Percentiles rank a stretch among this genome's conserved stretches.
These are phyloP conservation scores for Solen grandis DNA, from an alignment of 1,140 invertebrate genomes.

Conservation along the genomic window DNA sequence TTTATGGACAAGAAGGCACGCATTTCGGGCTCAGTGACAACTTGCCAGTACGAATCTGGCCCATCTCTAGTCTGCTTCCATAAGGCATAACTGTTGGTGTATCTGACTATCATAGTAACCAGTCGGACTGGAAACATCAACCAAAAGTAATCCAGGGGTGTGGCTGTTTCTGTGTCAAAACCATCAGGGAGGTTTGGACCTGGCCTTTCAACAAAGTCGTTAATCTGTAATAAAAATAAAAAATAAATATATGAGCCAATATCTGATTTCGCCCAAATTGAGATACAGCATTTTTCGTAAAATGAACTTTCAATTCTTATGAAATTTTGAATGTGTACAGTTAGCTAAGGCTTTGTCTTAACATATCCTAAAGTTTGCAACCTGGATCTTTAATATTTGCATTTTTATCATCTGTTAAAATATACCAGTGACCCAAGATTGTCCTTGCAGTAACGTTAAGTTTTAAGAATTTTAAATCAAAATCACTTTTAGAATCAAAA, in stretches of 20 bases:
- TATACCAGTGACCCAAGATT: background rate
- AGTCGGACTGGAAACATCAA: conserved; percentile 1
- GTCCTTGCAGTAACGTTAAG: conserved; percentile 12
- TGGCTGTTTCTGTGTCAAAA: background rate
- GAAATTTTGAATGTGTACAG: background rate
- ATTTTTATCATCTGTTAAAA: background rate
- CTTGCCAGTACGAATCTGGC: conserved; percentile 28
- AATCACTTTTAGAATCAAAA: too few species aligned
- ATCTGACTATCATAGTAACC: background rate
- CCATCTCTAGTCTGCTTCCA: conserved; percentile 27
- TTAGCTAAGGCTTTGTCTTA: background rate
- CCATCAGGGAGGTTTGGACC: conserved; percentile 24
- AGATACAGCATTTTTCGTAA: background rate
- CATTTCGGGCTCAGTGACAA: too few species aligned
- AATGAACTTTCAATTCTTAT: conserved; percentile 1
- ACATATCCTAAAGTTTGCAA: background rate
- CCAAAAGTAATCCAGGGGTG: conserved; percentile 22
- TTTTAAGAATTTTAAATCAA: too few species aligned
- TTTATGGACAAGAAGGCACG: conserved; percentile 24
- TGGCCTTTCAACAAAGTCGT: conserved; percentile 3
- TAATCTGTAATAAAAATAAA: conserved; percentile 14
- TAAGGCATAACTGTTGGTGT: conserved; percentile 44
- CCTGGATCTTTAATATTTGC: background rate
- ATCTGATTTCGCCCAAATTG: conserved; percentile 5
- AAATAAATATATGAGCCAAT: conserved; percentile 6